Conservation (phyloP, 2,888 invertebrate species). For the Pyralis farinalis region DNA sequence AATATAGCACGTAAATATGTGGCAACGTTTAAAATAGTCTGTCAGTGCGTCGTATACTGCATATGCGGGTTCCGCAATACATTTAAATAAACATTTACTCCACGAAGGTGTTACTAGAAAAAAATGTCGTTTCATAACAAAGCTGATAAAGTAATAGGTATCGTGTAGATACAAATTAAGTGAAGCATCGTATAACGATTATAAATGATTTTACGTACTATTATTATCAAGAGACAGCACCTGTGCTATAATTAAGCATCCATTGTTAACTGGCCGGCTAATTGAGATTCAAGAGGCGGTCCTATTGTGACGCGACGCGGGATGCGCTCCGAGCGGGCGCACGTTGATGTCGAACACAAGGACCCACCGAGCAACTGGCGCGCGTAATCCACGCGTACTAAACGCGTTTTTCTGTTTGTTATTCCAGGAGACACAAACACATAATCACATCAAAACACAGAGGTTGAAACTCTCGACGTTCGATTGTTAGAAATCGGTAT, state of each 20-base stretch:
- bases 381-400: background rate
- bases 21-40: slow-evolving; percentile 14
- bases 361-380: slow-evolving; percentile 22
- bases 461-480: background rate
- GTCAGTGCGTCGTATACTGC: slow-evolving; percentile 4
- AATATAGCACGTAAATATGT: background rate
- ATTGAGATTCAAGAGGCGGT: slow-evolving; percentile 64
- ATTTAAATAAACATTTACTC: background rate
- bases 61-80: background rate
- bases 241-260: slow-evolving; percentile 56
- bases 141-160: no score
- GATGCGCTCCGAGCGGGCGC: slow-evolving; percentile 39
- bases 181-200: slow-evolving; percentile 2
- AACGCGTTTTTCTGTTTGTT: no score
- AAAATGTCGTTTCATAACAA: no score
- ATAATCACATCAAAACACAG: background rate
- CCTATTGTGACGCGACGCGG: slow-evolving; percentile 40
- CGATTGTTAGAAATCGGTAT: slow-evolving; percentile 24
- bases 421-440: no score
- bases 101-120: no score
- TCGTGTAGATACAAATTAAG: no score
- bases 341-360: slow-evolving; percentile 64
- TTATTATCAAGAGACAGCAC: slow-evolving; percentile 35
- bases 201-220: slow-evolving; percentile 20
- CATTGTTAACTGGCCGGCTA: slow-evolving; percentile 53